These are phyloP conservation scores for Nipponia nippon DNA, from an alignment of 2,113 vertebrate genomes.

Conservation along the genomic window DNA sequence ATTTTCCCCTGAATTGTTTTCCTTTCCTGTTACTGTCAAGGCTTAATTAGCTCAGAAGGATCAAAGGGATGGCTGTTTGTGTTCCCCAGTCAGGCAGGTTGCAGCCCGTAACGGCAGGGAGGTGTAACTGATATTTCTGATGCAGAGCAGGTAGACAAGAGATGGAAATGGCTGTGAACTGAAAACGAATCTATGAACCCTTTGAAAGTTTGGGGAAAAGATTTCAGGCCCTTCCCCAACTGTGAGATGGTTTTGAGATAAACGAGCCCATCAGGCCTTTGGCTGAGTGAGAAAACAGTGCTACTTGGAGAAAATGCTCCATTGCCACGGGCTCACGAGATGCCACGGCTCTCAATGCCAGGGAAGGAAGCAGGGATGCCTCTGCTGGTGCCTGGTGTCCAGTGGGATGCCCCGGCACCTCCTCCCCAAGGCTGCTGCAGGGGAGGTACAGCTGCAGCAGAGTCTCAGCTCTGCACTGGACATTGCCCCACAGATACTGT, in stretches of 20 bases:
- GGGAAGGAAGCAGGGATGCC: background rate
- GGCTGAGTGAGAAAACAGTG: background rate
- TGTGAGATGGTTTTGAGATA: background rate
- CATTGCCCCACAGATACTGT: background rate
- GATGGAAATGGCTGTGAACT: background rate
- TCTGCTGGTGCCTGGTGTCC: fast-evolving
- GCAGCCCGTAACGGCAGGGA: background rate
- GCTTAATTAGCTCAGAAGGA: background rate
- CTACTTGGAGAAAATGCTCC: background rate
- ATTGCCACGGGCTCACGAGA: background rate
- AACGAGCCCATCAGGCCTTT: background rate
- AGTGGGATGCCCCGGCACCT: fast-evolving
- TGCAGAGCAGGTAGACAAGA: background rate
- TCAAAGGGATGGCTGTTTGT: background rate
- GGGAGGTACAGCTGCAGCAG: background rate
- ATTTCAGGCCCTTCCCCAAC: background rate
- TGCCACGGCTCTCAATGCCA: fast-evolving
- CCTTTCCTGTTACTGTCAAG: background rate
- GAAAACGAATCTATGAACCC: background rate
- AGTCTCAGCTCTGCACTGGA: background rate
- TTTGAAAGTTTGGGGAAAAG: background rate
- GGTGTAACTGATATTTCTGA: background rate
- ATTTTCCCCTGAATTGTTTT: background rate
- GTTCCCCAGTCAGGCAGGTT: background rate
- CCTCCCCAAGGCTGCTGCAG: background rate